Evolutionary conservation across 2,888 invertebrate genomes (phyloP).

Genomic region (Hyalella azteca): DNA sequence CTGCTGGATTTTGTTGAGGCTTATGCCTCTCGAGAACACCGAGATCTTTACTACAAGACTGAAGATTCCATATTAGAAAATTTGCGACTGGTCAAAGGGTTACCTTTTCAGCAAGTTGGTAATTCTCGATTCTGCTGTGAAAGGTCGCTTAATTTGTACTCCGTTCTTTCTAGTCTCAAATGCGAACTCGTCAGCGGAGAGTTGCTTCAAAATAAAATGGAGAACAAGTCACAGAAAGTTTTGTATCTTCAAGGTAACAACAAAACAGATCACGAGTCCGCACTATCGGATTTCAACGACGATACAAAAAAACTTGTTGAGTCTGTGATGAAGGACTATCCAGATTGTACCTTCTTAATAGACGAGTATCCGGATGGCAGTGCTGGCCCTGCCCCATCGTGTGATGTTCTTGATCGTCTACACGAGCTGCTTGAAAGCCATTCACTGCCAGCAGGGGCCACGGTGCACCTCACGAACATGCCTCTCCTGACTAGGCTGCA

Average conservation of each 20-base stretch:
- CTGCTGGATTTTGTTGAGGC: neutral
- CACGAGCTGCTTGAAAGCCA: constrained; percentile 37
- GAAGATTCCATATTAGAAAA: neutral
- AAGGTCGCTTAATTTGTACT: constrained; percentile 2
- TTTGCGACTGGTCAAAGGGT: neutral
- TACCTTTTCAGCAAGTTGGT: neutral
- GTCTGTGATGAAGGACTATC: constrained; percentile 7
- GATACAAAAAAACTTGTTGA: constrained; percentile 39
- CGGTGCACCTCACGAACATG: constrained; percentile 40
- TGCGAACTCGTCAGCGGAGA: neutral
- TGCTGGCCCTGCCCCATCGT: constrained; percentile 36
- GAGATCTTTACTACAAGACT: neutral
- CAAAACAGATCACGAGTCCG: neutral
- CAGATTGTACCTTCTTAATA: constrained; percentile 10
- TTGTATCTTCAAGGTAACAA: neutral
- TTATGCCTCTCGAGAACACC: neutral
- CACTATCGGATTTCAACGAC: neutral
- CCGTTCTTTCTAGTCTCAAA: neutral
- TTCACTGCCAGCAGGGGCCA: constrained; percentile 14
- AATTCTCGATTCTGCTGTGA: constrained; percentile 35
- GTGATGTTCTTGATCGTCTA: constrained; percentile 40
- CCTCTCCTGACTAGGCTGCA: constrained; percentile 52
- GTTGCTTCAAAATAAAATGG: neutral
- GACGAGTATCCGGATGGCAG: constrained; percentile 10
- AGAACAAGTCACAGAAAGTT: neutral